Conservation (phyloP, 2,113 vertebrate species). For the Epinephelus fuscoguttatus region DNA sequence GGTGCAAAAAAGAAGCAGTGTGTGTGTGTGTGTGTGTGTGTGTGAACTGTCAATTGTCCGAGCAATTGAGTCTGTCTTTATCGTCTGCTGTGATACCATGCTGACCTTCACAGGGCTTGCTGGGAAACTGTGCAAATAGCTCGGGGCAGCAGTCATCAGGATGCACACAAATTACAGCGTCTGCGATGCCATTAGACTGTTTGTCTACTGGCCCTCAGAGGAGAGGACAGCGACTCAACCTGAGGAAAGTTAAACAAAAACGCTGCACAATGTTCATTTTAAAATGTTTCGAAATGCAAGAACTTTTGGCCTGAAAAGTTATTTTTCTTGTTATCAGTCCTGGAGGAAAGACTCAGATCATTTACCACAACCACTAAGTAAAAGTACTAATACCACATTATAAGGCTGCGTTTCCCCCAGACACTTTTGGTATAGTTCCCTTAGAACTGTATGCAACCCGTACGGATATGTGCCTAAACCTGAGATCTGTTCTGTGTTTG, state of each 20-base stretch:
- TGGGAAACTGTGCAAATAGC: slow-evolving; percentile 64
- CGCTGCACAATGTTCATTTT: slow-evolving; percentile 29
- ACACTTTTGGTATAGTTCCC: too few species aligned
- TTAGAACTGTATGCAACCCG: too few species aligned
- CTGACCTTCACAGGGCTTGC: slow-evolving; percentile 71
- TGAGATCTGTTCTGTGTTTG: too few species aligned
- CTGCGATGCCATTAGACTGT: slow-evolving; percentile 48
- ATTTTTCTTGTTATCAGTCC: not conserved
- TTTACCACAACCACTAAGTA: not conserved
- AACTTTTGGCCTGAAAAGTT: slow-evolving; percentile 3
- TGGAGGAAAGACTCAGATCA: not conserved
- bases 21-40: not conserved
- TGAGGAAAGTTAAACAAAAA: slow-evolving; percentile 60
- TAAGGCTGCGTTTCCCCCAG: too few species aligned
- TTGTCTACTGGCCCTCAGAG: slow-evolving; percentile 43
- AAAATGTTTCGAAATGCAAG: slow-evolving; percentile 27
- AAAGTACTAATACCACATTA: not conserved
- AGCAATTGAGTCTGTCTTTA: slow-evolving; percentile 54
- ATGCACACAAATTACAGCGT: slow-evolving; percentile 69
- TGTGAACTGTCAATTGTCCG: slow-evolving; percentile 38
- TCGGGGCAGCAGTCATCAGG: slow-evolving; percentile 60
- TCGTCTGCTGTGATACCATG: slow-evolving; percentile 50
- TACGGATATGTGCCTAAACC: too few species aligned
- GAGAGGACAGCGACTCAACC: slow-evolving; percentile 42
- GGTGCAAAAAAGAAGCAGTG: not conserved